Base-by-base conservation (phyloP, 2,113 vertebrate species). In the Odontesthes bonariensis region DNA sequence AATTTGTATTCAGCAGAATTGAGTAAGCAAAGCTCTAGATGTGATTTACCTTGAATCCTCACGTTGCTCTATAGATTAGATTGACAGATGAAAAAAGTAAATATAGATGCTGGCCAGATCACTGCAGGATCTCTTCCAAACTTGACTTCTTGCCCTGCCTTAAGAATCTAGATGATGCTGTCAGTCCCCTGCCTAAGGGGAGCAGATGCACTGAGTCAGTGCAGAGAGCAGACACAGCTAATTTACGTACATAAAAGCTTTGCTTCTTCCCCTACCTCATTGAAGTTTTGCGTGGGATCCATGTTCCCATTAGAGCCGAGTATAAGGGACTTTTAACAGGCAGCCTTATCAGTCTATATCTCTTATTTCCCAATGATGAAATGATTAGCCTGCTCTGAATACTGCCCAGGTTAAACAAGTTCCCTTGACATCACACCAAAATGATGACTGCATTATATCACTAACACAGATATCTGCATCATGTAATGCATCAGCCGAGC, bases 191-290 rank as follows among this genome's bases (percentile, higher is more conserved):
- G 79, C 75, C 77, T 66, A 27, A 1, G 57, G 65, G 53, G 77
- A 79, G 55, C 80, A 77, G 75, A 67, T 52, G 27, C 65, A 66
- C 71, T 65, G 82, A 81, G 75, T 84, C 72, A 73, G 80, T 42
- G 16, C 69, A 53, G 73, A 82, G 73, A 80, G 84, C 53, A 84
- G 80, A 70, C 64, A 70, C 67, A 72, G 77, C 77, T 81, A 66
- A 81, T 89, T 86, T 86, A 86, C 73, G 35, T 66, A 74, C 78
- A 84, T 82, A 79, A 88, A 88, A 90, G 86, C 83, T 84, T 85
- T 85, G 68, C 69, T 55, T 38, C 52, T 63, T 51, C 49, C 57
- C 32, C 32, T 19, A 14, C 73, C 69, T 74, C 73, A 72, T 84
- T 76, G 52, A 86, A 68, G 27, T 61, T 84, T 64, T 82, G 66